Percentiles rank a stretch among this genome's conserved stretches.
phyloP scores from a whole-genome alignment of 2,797 vertebrate species.

The Sebastes oblongus region DNA sequence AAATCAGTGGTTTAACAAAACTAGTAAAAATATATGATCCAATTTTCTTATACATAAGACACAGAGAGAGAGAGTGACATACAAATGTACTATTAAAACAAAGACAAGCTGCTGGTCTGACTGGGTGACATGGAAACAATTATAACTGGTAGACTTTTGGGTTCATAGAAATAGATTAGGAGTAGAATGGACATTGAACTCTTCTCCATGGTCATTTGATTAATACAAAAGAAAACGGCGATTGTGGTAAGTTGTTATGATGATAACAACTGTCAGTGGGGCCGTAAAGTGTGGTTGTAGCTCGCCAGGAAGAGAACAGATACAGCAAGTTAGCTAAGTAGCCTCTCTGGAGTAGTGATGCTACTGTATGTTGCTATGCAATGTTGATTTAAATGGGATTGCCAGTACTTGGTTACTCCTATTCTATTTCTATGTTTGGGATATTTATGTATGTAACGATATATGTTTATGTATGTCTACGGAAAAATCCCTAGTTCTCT shows the following conservation, averaged over 20 bases:
- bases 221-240: too few species aligned
- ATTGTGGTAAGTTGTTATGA: too few species aligned
- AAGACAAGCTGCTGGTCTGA: background rate
- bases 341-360: too few species aligned
- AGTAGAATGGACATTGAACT: too few species aligned
- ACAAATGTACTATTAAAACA: background rate
- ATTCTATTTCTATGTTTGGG: background rate
- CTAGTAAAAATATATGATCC: background rate
- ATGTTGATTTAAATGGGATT: too few species aligned
- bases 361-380: too few species aligned
- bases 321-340: rapidly evolving
- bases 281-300: too few species aligned
- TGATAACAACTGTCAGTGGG: too few species aligned
- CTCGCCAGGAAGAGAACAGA: too few species aligned
- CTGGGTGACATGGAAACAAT: background rate
- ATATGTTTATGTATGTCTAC: background rate
- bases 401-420: too few species aligned
- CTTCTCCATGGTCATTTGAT: too few species aligned
- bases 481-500: background rate
- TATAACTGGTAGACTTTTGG: background rate
- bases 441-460: background rate
- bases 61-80: background rate
- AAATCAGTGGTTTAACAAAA: background rate
- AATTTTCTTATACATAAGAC: background rate
- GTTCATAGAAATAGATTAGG: too few species aligned